Evolutionary conservation across 2,888 invertebrate species (phyloP).

Genomic region (Creontiades dilutus): DNA sequence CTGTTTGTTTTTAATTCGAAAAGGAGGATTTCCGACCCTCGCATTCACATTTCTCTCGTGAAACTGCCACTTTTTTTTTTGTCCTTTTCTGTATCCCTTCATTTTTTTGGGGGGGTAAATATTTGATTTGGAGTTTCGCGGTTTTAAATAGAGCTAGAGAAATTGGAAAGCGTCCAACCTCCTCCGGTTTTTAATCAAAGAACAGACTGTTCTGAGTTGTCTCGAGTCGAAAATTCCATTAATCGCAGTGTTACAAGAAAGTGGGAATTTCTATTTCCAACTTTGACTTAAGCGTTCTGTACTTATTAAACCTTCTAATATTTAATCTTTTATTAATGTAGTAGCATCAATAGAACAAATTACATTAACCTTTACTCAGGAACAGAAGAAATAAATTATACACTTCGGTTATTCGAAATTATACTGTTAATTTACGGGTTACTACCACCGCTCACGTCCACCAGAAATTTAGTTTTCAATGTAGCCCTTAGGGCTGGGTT

Average conservation of each 20-base stretch:
- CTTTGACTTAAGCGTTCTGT: no score
- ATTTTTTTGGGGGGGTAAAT: background rate
- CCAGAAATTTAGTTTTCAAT: no score
- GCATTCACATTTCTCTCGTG: background rate
- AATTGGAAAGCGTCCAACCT: background rate
- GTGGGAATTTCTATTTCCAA: no score
- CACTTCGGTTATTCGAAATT: no score
- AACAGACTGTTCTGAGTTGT: background rate
- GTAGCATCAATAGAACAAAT: no score
- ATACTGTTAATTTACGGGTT: no score
- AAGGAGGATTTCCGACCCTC: background rate
- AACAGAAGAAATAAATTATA: no score
- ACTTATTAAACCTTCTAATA: no score
- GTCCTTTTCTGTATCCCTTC: background rate
- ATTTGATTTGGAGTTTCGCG: background rate
- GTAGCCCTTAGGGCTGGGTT: no score
- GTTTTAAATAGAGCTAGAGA: background rate
- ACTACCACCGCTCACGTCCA: no score
- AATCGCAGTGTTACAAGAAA: background rate
- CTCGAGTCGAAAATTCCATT: background rate
- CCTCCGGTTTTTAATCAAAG: background rate
- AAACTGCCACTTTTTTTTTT: background rate
- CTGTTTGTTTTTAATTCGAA: conserved; percentile 7
- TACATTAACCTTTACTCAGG: no score
- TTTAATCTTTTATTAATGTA: no score